A percentile compares a stretch with the other conserved stretches of the same genome.
phyloP scores from a whole-genome alignment of 2,113 vertebrate genomes.

The Neodontobutis hainanensis region DNA sequence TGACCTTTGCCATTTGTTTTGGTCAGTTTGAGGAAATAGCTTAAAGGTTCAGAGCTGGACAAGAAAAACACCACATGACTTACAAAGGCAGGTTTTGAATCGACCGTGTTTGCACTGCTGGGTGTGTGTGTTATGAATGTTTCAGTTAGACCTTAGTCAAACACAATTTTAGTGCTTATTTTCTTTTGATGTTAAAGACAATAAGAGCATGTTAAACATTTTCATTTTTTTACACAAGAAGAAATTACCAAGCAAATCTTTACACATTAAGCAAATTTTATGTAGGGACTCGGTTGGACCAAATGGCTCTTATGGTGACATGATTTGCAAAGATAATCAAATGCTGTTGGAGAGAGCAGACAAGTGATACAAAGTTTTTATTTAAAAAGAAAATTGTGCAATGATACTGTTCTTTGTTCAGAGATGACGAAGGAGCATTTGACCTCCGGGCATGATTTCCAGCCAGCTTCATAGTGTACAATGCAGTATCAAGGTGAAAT shows the following conservation, averaged over 20 bases:
- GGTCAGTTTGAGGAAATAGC: not conserved
- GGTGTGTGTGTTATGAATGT: conserved; percentile 26
- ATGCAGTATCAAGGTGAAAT: conserved; percentile 35
- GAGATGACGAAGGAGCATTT: conserved; percentile 7
- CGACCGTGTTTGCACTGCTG: conserved; percentile 38
- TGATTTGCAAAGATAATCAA: conserved; percentile 13
- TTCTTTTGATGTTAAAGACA: not conserved
- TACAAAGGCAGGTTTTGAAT: conserved; percentile 29
- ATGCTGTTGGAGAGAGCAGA: conserved; percentile 3
- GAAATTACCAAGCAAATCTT: conserved; percentile 8
- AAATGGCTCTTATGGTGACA: not conserved
- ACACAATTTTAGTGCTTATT: conserved; percentile 10
- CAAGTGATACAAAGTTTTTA: too few relatives aligned
- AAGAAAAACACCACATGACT: conserved; percentile 13
- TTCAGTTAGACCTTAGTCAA: conserved; percentile 8
- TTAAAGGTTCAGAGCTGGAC: not conserved
- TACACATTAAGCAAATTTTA: conserved; percentile 12
- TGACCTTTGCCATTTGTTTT: not conserved
- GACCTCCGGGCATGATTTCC: conserved; percentile 1
- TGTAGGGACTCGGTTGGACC: not conserved
- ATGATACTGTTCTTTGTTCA: conserved; percentile 27
- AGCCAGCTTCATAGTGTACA: conserved; percentile 2
- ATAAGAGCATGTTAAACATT: not conserved
- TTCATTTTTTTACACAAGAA: not conserved
- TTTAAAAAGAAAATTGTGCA: conserved; percentile 29